Conservation (phyloP, 2,888 invertebrate genomes). For the Sussaba pulchella region DNA sequence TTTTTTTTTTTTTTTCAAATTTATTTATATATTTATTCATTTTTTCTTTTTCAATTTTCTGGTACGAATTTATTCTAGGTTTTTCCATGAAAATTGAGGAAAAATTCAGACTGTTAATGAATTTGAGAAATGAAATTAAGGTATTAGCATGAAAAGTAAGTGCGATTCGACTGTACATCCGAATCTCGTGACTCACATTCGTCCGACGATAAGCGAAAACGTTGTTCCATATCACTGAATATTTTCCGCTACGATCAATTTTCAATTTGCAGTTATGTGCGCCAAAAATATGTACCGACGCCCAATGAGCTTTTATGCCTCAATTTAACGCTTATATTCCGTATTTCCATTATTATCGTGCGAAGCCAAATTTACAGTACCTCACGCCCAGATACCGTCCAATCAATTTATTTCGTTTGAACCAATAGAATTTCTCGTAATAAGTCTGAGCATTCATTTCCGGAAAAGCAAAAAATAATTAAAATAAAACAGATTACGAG, state of each 20-base stretch:
- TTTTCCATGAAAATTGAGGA: no score
- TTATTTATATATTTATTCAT: no score
- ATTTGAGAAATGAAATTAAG: no score
- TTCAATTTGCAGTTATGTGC: conserved; percentile 7
- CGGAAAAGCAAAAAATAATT: not conserved
- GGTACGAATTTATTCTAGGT: no score
- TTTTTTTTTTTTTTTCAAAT: no score
- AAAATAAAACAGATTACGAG: not conserved
- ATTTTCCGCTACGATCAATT: conserved; percentile 10
- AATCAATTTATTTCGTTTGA: not conserved
- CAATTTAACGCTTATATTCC: conserved; percentile 12
- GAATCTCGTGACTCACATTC: not conserved
- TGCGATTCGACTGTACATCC: not conserved
- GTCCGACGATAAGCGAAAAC: not conserved
- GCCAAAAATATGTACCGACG: conserved; percentile 4
- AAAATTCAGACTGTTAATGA: no score
- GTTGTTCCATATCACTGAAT: not conserved
- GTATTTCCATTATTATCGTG: conserved; percentile 11
- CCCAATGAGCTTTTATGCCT: conserved; percentile 3
- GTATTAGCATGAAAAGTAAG: not conserved
- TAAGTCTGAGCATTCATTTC: not conserved
- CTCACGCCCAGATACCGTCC: not conserved
- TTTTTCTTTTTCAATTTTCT: no score
- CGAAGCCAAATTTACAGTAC: not conserved
- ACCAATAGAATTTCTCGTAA: not conserved